Evolutionary conservation across 1,140 invertebrate species (phyloP).

Genomic region (Neodiprion virginianus): DNA sequence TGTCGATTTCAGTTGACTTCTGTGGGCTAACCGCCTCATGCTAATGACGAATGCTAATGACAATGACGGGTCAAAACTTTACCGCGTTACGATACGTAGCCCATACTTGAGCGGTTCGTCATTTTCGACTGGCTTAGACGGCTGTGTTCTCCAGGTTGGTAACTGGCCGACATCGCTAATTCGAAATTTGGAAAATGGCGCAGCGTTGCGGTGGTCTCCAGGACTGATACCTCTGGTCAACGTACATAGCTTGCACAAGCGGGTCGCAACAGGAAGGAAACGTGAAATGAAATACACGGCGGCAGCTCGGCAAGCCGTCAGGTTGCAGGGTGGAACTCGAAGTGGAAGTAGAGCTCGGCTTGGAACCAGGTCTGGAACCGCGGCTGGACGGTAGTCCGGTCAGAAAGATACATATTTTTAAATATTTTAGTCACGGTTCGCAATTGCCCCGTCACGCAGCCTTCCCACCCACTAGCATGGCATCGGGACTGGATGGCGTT

Average conservation of each 20-base stretch:
- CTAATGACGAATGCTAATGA: slow-evolving; percentile 1
- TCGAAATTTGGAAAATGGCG: slow-evolving; percentile 20
- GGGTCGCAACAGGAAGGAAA: slow-evolving; percentile 57
- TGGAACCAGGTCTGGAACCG: slow-evolving; percentile 49
- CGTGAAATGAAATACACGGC: slow-evolving; percentile 60
- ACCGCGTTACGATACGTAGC: no score
- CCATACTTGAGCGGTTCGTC: no score
- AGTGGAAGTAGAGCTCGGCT: slow-evolving; percentile 1
- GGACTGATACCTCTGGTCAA: slow-evolving; percentile 5
- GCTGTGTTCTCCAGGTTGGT: no score
- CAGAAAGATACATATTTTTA: slow-evolving; percentile 66
- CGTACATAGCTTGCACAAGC: slow-evolving; percentile 3
- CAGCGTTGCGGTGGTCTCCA: slow-evolving; percentile 31
- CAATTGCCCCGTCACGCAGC: slow-evolving; percentile 63
- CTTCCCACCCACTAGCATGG: slow-evolving; percentile 58
- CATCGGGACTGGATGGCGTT: not conserved
- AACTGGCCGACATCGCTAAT: no score
- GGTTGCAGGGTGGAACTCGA: slow-evolving; percentile 22
- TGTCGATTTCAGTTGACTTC: slow-evolving; percentile 1
- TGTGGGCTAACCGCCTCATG: not conserved
- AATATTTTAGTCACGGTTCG: slow-evolving; percentile 64
- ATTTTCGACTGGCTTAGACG: no score
- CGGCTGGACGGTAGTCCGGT: slow-evolving; percentile 61
- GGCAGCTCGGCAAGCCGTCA: slow-evolving; percentile 24
- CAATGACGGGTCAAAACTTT: not conserved